Percentiles rank a stretch among this genome's conserved stretches.
Evolutionary conservation across 2,797 vertebrate species (phyloP).

Genomic region (Poeciliopsis infans): DNA sequence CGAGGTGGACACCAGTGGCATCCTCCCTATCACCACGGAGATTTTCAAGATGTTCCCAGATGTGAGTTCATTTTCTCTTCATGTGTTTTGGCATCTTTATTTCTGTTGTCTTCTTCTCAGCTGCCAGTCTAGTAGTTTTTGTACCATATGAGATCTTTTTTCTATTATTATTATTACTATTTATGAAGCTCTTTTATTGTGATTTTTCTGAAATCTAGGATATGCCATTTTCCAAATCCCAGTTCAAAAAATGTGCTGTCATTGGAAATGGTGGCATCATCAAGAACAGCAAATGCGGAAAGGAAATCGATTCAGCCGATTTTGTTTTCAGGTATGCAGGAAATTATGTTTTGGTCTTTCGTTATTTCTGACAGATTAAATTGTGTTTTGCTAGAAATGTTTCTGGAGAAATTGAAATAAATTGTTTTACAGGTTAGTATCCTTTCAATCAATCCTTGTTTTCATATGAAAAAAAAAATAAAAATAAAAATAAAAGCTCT

Average conservation of each 20-base stretch:
- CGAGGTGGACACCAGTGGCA: constrained; percentile 95
- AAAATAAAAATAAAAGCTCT: not conserved
- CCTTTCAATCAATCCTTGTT: not conserved
- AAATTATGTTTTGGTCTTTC: not conserved
- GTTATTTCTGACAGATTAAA: not conserved
- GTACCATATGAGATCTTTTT: not conserved
- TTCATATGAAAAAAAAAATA: not conserved
- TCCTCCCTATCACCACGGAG: constrained; percentile 91
- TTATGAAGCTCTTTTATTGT: not conserved
- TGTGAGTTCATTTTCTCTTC: constrained; percentile 76
- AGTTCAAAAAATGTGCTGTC: constrained; percentile 97
- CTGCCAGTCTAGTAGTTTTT: not conserved
- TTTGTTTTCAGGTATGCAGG: constrained; percentile 92
- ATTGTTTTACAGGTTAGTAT: not conserved
- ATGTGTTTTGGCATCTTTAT: not conserved
- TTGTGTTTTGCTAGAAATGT: not conserved
- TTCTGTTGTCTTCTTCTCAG: not conserved
- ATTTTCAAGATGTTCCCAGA: constrained; percentile 98
- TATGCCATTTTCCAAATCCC: constrained; percentile 95
- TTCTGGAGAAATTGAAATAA: not conserved
- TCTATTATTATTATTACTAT: not conserved
- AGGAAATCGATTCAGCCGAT: constrained; percentile 93
- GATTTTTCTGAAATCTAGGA: constrained; percentile 80
- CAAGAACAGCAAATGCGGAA: constrained; percentile 95
- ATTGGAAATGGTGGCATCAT: constrained; percentile 98